A percentile compares a stretch with the other conserved stretches of the same genome.
These are phyloP conservation scores for Elephas maximus DNA, from an alignment of 2,113 vertebrate genomes.

Conservation along the genomic window DNA sequence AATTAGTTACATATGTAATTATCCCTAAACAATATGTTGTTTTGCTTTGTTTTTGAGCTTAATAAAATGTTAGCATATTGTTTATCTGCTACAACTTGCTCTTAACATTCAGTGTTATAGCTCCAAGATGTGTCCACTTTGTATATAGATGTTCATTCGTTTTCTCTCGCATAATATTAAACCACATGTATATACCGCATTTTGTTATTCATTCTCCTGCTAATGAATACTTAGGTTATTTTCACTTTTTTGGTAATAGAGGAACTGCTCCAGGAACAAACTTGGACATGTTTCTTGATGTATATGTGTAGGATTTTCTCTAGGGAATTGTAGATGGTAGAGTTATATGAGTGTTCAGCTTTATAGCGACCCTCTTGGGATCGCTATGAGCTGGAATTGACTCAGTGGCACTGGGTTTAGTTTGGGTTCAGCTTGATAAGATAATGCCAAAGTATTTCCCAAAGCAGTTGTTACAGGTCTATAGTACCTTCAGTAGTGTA, in stretches of 20 bases:
- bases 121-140: background rate
- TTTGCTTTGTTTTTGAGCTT: background rate
- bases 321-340: background rate
- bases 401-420: no score
- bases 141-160: background rate
- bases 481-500: background rate
- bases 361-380: background rate
- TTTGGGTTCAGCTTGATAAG: no score
- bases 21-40: background rate
- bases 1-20: slow-evolving; percentile 16
- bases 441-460: slow-evolving; percentile 46
- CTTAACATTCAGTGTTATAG: background rate
- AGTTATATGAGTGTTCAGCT: slow-evolving; percentile 3
- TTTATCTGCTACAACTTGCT: background rate
- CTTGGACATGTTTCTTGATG: background rate
- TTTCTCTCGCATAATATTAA: background rate
- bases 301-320: background rate
- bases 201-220: background rate
- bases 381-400: no score
- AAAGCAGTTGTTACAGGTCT: background rate
- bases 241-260: background rate
- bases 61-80: background rate
- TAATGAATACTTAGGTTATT: background rate
- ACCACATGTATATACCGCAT: background rate
- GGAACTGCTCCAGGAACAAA: background rate